These are phyloP conservation scores for Marronus borbonicus DNA, from an alignment of 2,888 invertebrate genomes.

Conservation along the genomic window DNA sequence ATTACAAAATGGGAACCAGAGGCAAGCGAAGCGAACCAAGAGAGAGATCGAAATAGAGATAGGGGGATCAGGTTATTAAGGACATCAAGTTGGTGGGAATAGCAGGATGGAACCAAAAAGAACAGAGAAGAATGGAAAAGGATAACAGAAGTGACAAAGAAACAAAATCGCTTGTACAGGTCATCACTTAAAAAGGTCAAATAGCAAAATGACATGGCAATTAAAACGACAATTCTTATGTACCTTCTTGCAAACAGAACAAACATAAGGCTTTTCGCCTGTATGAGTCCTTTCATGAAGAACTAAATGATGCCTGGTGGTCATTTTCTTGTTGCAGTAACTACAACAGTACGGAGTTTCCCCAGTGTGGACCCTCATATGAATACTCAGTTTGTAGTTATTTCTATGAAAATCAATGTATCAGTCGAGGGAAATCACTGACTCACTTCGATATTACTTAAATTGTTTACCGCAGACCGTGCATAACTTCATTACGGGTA, in stretches of 20 bases:
- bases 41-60: too few relatives aligned
- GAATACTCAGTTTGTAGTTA: slow-evolving; percentile 35
- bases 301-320: slow-evolving; percentile 60
- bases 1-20: too few relatives aligned
- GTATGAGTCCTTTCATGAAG: slow-evolving; percentile 64
- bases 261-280: slow-evolving; percentile 63
- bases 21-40: too few relatives aligned
- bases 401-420: slow-evolving; percentile 28
- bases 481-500: slow-evolving; percentile 19
- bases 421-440: not conserved
- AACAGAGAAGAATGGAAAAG: too few relatives aligned
- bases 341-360: slow-evolving; percentile 62
- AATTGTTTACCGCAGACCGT: slow-evolving; percentile 50
- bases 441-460: slow-evolving; percentile 28
- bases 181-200: too few relatives aligned
- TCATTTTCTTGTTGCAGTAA: slow-evolving; percentile 63
- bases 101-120: too few relatives aligned
- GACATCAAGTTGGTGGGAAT: too few relatives aligned
- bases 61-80: too few relatives aligned
- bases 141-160: too few relatives aligned
- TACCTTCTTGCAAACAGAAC: slow-evolving; percentile 65
- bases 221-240: not conserved
- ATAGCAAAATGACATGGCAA: too few relatives aligned
- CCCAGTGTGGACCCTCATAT: slow-evolving; percentile 62
- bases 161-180: too few relatives aligned